These are phyloP conservation scores for Athalia cordata DNA, from an alignment of 2,888 invertebrate genomes.

Conservation along the genomic window DNA sequence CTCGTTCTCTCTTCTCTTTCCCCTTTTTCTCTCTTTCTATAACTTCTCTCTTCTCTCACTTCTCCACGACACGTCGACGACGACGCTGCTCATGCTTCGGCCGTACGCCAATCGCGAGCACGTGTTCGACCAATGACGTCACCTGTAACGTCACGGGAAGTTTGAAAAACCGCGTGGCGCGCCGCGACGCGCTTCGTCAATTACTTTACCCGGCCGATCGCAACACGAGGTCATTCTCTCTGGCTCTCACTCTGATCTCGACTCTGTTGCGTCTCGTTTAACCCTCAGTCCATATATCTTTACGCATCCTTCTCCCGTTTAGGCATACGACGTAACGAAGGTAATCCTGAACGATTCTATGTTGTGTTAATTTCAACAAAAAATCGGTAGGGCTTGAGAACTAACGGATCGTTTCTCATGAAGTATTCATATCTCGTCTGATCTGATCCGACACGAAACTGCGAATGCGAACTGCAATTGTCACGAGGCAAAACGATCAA, in stretches of 20 bases:
- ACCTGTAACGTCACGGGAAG: slow-evolving; percentile 35
- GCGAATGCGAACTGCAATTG: too few relatives aligned
- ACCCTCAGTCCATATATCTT: too few relatives aligned
- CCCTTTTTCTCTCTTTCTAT: slow-evolving; percentile 54
- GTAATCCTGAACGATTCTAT: too few relatives aligned
- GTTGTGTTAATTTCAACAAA: too few relatives aligned
- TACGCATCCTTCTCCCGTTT: too few relatives aligned
- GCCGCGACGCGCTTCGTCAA: slow-evolving; percentile 13
- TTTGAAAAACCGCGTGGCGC: slow-evolving; percentile 42
- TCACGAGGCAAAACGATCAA: too few relatives aligned
- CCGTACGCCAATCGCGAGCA: slow-evolving; percentile 40
- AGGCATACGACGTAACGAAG: too few relatives aligned
- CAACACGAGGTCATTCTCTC: slow-evolving; percentile 26
- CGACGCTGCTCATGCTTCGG: slow-evolving; percentile 41
- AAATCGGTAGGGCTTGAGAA: too few relatives aligned
- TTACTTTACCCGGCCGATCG: neutral
- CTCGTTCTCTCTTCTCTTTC: slow-evolving; percentile 53
- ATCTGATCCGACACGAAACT: too few relatives aligned
- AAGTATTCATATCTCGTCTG: too few relatives aligned
- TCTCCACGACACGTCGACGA: slow-evolving; percentile 54
- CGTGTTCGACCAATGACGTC: slow-evolving; percentile 35
- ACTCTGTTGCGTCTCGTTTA: too few relatives aligned
- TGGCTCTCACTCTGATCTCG: neutral
- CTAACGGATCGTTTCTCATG: too few relatives aligned
- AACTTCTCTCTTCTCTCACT: slow-evolving; percentile 57